phyloP scores from a whole-genome alignment of 2,888 invertebrate genomes.

The Petrolisthes manimaculis region DNA sequence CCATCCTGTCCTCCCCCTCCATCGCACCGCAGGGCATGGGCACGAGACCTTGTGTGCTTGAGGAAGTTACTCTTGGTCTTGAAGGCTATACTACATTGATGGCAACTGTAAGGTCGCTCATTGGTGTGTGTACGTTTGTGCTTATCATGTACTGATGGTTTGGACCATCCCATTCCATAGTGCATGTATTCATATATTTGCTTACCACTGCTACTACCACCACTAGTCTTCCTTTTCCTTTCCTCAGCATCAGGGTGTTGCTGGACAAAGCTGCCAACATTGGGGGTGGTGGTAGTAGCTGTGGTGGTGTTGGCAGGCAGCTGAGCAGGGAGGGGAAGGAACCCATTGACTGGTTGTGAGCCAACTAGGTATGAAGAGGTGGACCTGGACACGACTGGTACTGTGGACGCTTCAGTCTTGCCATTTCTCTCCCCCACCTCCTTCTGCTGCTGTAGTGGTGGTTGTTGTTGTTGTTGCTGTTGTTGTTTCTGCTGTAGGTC shows the following conservation, averaged over 20 bases:
- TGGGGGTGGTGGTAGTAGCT: background rate
- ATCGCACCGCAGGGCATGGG: constrained; percentile 48
- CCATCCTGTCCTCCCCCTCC: constrained; percentile 36
- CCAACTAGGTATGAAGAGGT: constrained; percentile 3
- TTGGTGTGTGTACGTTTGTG: constrained; percentile 64
- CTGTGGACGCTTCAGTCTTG: constrained; percentile 22
- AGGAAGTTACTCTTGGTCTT: constrained; percentile 62
- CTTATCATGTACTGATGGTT: constrained; percentile 61
- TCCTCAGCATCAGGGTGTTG: constrained; percentile 28
- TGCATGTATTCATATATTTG: constrained; percentile 44
- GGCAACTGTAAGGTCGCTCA: constrained; percentile 60
- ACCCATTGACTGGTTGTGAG: constrained; percentile 41
- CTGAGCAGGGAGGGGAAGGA: constrained; percentile 23
- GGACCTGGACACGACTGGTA: constrained; percentile 6
- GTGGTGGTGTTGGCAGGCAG: background rate
- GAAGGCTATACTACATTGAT: constrained; percentile 56
- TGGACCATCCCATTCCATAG: constrained; percentile 59
- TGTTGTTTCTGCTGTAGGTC: constrained; percentile 32
- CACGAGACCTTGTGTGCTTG: constrained; percentile 59
- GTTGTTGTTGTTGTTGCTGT: constrained; percentile 7
- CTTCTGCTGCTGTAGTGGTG: constrained; percentile 4
- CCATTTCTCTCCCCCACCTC: constrained; percentile 15
- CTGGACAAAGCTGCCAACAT: constrained; percentile 15
- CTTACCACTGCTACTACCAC: constrained; percentile 47
- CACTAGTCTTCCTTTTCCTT: constrained; percentile 29